phyloP scores from a whole-genome alignment of 2,113 vertebrate species.

The Gnathonemus echidnorhynchus region DNA sequence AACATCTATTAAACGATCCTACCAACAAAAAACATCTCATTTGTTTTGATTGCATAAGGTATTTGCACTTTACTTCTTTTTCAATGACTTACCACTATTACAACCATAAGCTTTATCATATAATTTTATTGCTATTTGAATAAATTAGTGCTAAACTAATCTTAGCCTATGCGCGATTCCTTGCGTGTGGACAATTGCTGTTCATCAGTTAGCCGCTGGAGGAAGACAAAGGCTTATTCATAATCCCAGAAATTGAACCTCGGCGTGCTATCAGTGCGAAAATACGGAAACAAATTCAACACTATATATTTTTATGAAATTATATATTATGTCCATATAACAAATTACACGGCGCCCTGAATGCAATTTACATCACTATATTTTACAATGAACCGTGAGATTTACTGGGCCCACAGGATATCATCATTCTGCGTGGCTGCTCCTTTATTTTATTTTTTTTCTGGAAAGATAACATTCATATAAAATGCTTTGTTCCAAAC shows the following conservation, averaged over 20 bases:
- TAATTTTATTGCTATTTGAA: background rate
- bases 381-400: background rate
- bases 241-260: background rate
- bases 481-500: background rate
- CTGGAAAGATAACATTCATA: background rate
- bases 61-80: background rate
- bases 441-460: background rate
- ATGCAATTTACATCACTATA: background rate
- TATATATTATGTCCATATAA: background rate
- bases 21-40: background rate
- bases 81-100: background rate
- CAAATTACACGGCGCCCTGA: background rate
- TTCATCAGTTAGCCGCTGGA: conserved; percentile 11
- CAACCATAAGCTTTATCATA: background rate
- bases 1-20: background rate
- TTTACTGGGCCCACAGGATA: background rate
- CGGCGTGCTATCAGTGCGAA: background rate
- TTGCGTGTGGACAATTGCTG: background rate
- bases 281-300: background rate
- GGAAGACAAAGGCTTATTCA: conserved; percentile 25
- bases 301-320: background rate
- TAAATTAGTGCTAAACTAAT: background rate
- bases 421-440: background rate
- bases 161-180: background rate
- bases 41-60: background rate